A percentile compares a stretch with the other conserved stretches of the same genome.
Evolutionary conservation across 2,888 invertebrate species (phyloP).

Genomic region (Trypoxylon attenuatum): DNA sequence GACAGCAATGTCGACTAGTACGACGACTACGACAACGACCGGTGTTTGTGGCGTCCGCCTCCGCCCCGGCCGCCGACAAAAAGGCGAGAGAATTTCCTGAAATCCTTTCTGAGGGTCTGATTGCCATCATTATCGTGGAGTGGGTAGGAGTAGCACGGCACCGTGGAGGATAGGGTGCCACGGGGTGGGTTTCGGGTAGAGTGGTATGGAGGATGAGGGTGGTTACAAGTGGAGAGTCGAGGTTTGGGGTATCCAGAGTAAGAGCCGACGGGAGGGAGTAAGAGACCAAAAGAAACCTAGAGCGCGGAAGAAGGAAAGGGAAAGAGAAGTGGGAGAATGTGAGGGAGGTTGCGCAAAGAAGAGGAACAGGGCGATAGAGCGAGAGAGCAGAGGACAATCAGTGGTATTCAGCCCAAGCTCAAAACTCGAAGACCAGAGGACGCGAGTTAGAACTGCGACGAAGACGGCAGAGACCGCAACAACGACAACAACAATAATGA

Average conservation of each 20-base stretch:
- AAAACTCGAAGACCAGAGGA: constrained; percentile 56
- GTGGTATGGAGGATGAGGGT: constrained; percentile 47
- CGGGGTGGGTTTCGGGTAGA: constrained; percentile 51
- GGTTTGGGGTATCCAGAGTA: constrained; percentile 32
- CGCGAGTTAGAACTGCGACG: constrained; percentile 24
- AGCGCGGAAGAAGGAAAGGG: constrained; percentile 1
- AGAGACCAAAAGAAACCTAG: constrained; percentile 14
- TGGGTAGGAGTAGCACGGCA: constrained; percentile 68
- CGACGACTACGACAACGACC: constrained; percentile 50
- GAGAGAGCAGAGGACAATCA: constrained; percentile 69
- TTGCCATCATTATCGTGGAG: constrained; percentile 75
- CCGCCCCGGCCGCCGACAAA: constrained; percentile 71
- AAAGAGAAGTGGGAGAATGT: constrained; percentile 25
- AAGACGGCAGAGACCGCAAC: constrained; percentile 22
- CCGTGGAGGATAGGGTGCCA: constrained; percentile 58
- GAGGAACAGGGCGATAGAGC: constrained; percentile 45
- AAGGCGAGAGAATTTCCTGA: constrained; percentile 75
- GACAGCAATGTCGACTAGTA: constrained; percentile 21
- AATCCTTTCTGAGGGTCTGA: constrained; percentile 74
- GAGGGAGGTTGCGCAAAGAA: constrained; percentile 25
- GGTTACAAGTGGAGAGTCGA: constrained; percentile 50
- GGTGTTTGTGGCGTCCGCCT: constrained; percentile 73
- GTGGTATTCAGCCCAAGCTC: constrained; percentile 69
- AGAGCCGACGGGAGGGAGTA: constrained; percentile 19
- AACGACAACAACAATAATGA: constrained; percentile 33